A percentile compares a stretch with the other conserved stretches of the same genome.
Conservation (phyloP, 2,797 vertebrate genomes). For the Cirrhinus mrigala region DNA sequence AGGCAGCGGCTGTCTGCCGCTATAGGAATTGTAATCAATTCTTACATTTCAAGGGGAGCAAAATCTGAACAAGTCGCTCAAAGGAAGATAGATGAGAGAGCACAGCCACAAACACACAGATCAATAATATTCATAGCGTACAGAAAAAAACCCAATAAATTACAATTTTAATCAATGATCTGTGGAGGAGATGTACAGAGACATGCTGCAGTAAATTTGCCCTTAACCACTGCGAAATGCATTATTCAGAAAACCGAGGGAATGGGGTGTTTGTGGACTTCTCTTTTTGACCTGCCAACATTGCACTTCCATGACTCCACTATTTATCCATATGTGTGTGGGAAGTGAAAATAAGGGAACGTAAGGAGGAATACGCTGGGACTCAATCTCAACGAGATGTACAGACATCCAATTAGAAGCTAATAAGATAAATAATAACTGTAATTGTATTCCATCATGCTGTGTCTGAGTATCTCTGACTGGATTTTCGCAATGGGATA, state of each 20-base stretch:
- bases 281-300: constrained; percentile 23
- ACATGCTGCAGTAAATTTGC: constrained; percentile 47
- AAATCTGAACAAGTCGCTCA: constrained; percentile 74
- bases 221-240: constrained; percentile 7
- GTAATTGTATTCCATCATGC: constrained; percentile 9
- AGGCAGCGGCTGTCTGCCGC: constrained; percentile 67
- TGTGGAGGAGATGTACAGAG: constrained; percentile 58
- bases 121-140: constrained; percentile 80
- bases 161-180: constrained; percentile 73
- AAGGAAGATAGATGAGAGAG: constrained; percentile 77
- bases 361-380: neutral
- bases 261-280: constrained; percentile 14
- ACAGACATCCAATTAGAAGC: constrained; percentile 4
- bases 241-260: constrained; percentile 38
- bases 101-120: constrained; percentile 73
- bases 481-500: constrained; percentile 14
- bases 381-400: neutral
- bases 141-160: constrained; percentile 72
- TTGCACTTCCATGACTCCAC: neutral
- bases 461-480: constrained; percentile 18
- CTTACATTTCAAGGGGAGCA: constrained; percentile 75
- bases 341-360: neutral
- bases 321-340: neutral
- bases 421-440: constrained; percentile 30
- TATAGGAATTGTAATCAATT: constrained; percentile 77